phyloP scores from a whole-genome alignment of 2,888 invertebrate genomes.

The Rhagophthalmus giganteus region DNA sequence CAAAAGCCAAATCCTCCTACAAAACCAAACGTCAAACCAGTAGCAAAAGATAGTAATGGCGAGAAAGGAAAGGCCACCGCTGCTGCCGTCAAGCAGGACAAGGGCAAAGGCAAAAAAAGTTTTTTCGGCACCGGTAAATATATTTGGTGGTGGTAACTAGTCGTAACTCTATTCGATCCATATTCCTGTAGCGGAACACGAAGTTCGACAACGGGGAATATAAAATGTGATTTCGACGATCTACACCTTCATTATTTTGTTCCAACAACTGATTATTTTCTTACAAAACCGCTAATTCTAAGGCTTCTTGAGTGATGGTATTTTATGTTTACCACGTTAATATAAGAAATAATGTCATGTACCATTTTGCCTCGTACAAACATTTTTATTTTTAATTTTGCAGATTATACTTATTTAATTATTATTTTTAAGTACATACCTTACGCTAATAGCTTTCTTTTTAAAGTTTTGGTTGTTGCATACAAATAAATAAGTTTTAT shows the following conservation, averaged over 20 bases:
- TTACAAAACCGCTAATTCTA: constrained; percentile 39
- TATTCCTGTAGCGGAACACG: constrained; percentile 51
- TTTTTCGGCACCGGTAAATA: constrained; percentile 83
- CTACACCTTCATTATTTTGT: constrained; percentile 26
- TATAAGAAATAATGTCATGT: constrained; percentile 1
- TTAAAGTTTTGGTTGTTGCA: constrained; percentile 1
- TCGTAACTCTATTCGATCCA: constrained; percentile 30
- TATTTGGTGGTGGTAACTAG: constrained; percentile 76
- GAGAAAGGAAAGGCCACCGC: constrained; percentile 55
- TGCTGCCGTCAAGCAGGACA: constrained; percentile 60
- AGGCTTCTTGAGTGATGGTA: constrained; percentile 44
- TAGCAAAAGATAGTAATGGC: constrained; percentile 6
- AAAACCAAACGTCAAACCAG: constrained; percentile 9
- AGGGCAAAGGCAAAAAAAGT: constrained; percentile 69
- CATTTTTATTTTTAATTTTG: not conserved
- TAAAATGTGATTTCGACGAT: constrained; percentile 38
- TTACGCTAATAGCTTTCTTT: constrained; percentile 1
- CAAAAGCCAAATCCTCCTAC: constrained; percentile 32
- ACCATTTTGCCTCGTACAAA: not conserved
- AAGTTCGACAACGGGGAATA: constrained; percentile 42
- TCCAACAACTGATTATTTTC: constrained; percentile 30
- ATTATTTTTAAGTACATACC: constrained; percentile 3
- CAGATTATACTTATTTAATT: not conserved
- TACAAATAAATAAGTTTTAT: not conserved
- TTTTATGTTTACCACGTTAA: constrained; percentile 30